These are phyloP conservation scores for Clarias magur DNA, from an alignment of 2,113 vertebrate species.

Conservation along the genomic window DNA sequence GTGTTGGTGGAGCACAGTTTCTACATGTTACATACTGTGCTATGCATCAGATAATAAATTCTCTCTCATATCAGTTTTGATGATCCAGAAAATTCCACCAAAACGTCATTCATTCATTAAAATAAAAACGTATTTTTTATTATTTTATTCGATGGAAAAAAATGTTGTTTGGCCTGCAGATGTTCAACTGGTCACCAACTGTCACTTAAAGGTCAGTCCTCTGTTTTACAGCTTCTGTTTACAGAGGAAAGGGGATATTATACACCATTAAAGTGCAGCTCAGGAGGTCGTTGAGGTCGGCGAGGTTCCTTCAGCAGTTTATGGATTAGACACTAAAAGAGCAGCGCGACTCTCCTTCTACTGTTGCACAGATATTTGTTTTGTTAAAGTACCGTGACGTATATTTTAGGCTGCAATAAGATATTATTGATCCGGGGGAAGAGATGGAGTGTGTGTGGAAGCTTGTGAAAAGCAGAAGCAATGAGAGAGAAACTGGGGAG, in stretches of 20 bases:
- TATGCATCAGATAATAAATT: not conserved
- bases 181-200: not conserved
- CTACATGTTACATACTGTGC: no score
- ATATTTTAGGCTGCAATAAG: constrained; percentile 17
- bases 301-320: not conserved
- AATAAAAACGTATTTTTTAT: no score
- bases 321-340: constrained; percentile 10
- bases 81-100: not conserved
- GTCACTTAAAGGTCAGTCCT: not conserved
- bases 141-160: not conserved
- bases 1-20: not conserved
- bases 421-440: not conserved
- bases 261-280: not conserved
- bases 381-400: not conserved
- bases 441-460: not conserved
- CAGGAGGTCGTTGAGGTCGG: not conserved
- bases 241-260: not conserved
- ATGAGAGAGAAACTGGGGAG: not conserved
- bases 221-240: not conserved
- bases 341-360: not conserved
- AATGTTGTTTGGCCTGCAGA: not conserved
- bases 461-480: not conserved
- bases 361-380: not conserved
- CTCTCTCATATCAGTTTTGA: not conserved
- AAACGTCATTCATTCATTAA: not conserved